Evolutionary conservation across 2,797 vertebrate species (phyloP), one percentile per base, ranked within the genome.

Genomic region (Otolemur crassicaudatus): DNA sequence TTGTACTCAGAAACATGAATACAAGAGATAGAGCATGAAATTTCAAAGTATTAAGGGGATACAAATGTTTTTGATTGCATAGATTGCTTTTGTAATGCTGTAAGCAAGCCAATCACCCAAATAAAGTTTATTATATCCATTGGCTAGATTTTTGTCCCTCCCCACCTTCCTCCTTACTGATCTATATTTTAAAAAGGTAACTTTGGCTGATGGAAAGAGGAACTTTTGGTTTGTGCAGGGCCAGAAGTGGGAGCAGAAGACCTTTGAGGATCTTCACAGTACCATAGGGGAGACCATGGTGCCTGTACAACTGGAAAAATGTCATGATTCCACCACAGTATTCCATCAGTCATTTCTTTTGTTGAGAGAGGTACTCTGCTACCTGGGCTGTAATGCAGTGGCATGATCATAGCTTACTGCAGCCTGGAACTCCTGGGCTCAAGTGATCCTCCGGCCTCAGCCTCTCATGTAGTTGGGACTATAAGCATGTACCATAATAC

Each of bases 131-230:
- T 53, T 53, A 14, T 53, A 16, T 53, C 49, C 49, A 53, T 53
- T 53, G 49, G 49, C 14, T 53, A 53, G 49, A 53, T 53, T 53
- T 53, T 53, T 53, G 49, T 53, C 49, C 49, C 49, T 14, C 16
- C 49, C 49, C 49, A 53, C 49, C 49, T 53, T 53, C 49, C 14
- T 53, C 49, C 49, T 53, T 53, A 13, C 49, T 53, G 63, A 73
- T 61, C 75, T 83, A 61, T 67, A 67, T 16, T 89, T 91, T 82
- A 69, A 63, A 89, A 93, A 77, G 23, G n/a, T 61, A 77, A 63
- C 31, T 88, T 92, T 56, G 61, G 53, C 20, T 80, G 61, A 27
- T 94, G 40, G 53, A 8, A 19, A 12, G 92, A 79, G 60, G 46
- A 27, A 53, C 49, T 53, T 53, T 53, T 58, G n/a, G 63, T 87